phyloP scores from a whole-genome alignment of 35 echinoderm and acorn worm genomes.

The Diadema setosum region DNA sequence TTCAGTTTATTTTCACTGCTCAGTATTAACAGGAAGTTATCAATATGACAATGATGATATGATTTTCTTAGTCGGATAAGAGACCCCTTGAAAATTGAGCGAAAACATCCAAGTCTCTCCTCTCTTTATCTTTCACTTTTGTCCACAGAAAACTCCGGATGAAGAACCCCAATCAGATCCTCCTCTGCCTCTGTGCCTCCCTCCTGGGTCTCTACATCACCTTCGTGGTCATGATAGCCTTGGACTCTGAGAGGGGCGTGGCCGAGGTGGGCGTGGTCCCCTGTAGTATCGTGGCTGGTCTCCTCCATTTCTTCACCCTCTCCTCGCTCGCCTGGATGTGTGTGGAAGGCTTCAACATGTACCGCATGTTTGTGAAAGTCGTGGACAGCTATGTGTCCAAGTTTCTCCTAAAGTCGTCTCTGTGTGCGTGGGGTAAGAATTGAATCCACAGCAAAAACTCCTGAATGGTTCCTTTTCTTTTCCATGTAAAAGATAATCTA shows the following conservation, averaged over 20 bases:
- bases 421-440: slow-evolving; percentile 70
- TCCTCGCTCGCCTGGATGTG: slow-evolving; percentile 70
- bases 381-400: slow-evolving; percentile 44
- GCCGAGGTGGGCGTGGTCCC: slow-evolving; percentile 9
- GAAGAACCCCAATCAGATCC: slow-evolving; percentile 64
- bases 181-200: slow-evolving; percentile 45
- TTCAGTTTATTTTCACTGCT: no score
- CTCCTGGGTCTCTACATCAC: slow-evolving; percentile 58
- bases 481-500: neutral
- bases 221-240: slow-evolving; percentile 43
- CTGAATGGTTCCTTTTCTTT: neutral
- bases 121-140: no score
- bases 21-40: no score
- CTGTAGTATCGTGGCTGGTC: slow-evolving; percentile 53
- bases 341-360: slow-evolving; percentile 75
- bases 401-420: slow-evolving; percentile 66
- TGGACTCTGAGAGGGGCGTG: slow-evolving; percentile 48
- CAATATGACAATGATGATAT: no score
- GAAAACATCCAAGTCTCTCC: no score
- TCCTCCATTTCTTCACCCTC: slow-evolving; percentile 75
- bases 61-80: no score
- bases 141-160: slow-evolving; percentile 67
- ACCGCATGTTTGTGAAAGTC: slow-evolving; percentile 56
- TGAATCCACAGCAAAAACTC: no score
- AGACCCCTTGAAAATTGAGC: no score